These are phyloP conservation scores for Drosophila niveifrons DNA, from an alignment of 2,888 invertebrate genomes.

Conservation along the genomic window DNA sequence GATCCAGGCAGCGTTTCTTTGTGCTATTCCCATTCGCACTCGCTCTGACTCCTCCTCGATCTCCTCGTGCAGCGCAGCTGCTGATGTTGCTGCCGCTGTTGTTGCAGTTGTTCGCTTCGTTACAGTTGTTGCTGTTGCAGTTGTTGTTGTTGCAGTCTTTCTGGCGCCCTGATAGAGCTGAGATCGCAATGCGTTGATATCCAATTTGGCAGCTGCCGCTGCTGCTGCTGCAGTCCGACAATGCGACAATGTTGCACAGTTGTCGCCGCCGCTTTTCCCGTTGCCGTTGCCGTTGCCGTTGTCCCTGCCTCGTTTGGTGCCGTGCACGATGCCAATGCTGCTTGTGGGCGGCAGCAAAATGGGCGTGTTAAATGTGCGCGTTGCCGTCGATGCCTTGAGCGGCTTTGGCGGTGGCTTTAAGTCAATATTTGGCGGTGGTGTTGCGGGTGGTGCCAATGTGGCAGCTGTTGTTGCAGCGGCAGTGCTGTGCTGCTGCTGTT, in stretches of 20 bases:
- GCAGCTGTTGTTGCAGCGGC: slow-evolving; percentile 6
- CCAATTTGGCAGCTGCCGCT: slow-evolving; percentile 56
- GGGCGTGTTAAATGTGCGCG: slow-evolving; percentile 59
- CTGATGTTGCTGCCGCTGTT: slow-evolving; percentile 24
- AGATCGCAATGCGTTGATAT: slow-evolving; percentile 72
- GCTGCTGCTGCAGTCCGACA: slow-evolving; percentile 7
- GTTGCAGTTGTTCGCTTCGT: slow-evolving; percentile 12
- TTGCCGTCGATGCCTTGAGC: slow-evolving; percentile 16
- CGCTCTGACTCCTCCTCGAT: slow-evolving; percentile 83
- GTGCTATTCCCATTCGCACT: slow-evolving; percentile 86
- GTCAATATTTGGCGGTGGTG: slow-evolving; percentile 53
- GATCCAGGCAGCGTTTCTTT: slow-evolving; percentile 94
- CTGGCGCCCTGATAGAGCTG: slow-evolving; percentile 72
- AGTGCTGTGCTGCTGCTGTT: slow-evolving; percentile 21
- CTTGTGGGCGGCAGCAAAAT: slow-evolving; percentile 46
- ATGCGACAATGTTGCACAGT: slow-evolving; percentile 2
- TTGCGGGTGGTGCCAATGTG: slow-evolving; percentile 26
- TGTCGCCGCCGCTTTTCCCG: slow-evolving; percentile 2
- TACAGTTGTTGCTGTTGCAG: slow-evolving; percentile 26
- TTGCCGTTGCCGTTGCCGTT: slow-evolving; percentile 11
- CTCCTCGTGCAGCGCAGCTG: slow-evolving; percentile 79
- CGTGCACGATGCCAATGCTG: slow-evolving; percentile 74
- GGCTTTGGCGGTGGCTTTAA: slow-evolving; percentile 63
- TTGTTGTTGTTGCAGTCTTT: slow-evolving; percentile 55
- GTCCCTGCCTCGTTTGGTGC: slow-evolving; percentile 63